Evolutionary conservation across 92 coral and sea anemone genomes (phyloP).

Genomic region (Zoanthus sansibaricus): DNA sequence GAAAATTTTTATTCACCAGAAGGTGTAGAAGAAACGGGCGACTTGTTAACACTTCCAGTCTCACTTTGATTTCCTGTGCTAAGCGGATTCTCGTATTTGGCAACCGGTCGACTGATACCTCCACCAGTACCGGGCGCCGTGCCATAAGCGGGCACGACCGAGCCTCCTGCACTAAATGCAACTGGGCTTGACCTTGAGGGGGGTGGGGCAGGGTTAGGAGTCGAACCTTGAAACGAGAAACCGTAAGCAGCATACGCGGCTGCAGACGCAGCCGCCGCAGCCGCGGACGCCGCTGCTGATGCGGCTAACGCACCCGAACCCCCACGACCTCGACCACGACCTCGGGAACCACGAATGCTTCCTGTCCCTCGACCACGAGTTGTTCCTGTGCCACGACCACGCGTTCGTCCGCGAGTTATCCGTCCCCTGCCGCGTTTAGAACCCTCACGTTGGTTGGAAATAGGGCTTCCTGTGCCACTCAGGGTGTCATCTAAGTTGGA

Average conservation of each 20-base stretch:
- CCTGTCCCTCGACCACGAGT: slow-evolving; percentile 83
- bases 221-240: slow-evolving; percentile 93
- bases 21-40: background rate
- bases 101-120: slow-evolving; percentile 80
- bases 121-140: slow-evolving; percentile 57
- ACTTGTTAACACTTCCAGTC: background rate
- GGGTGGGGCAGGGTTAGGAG: slow-evolving; percentile 88
- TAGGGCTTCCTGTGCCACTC: slow-evolving; percentile 85
- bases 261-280: slow-evolving; percentile 99
- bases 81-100: slow-evolving; percentile 78
- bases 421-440: slow-evolving; percentile 87
- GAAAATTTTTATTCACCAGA: slow-evolving; percentile 13
- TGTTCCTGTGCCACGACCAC: slow-evolving; percentile 74
- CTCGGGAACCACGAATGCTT: slow-evolving; percentile 84
- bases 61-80: slow-evolving; percentile 43
- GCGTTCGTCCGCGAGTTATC: slow-evolving; percentile 84
- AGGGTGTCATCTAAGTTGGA: slow-evolving; percentile 70
- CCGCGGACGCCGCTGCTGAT: slow-evolving; percentile 99
- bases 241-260: slow-evolving; percentile 99
- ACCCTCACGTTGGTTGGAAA: slow-evolving; percentile 42
- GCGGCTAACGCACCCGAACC: slow-evolving; percentile 97
- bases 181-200: slow-evolving; percentile 97
- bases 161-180: slow-evolving; percentile 89
- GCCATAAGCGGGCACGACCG: slow-evolving; percentile 60
- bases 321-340: slow-evolving; percentile 96